Evolutionary conservation across 2,113 vertebrate species (phyloP).

Genomic region (Bothrops jararaca): DNA sequence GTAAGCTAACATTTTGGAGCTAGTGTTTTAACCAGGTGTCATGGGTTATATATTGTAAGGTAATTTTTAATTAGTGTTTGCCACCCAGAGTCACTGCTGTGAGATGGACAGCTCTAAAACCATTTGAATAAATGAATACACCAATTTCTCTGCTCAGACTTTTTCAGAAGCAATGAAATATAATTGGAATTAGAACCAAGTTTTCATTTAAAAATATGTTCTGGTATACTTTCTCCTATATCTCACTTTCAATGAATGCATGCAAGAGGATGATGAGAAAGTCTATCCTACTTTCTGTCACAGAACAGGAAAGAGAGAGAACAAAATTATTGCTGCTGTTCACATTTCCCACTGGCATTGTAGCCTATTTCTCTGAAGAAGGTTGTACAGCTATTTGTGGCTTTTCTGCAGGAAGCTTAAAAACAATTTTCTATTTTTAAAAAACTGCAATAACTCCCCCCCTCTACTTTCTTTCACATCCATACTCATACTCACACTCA

Average conservation of each 20-base stretch:
- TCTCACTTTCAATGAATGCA: slow-evolving; percentile 29
- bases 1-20: neutral
- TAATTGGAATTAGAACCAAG: slow-evolving; percentile 41
- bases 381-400: slow-evolving; percentile 26
- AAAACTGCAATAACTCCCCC: neutral
- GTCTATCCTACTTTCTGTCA: neutral
- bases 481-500: neutral
- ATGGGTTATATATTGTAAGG: neutral
- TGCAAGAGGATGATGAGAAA: slow-evolving; percentile 17
- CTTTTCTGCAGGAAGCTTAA: slow-evolving; percentile 32
- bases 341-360: slow-evolving; percentile 29
- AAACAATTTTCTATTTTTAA: neutral
- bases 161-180: neutral
- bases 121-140: slow-evolving; percentile 18
- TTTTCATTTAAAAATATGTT: slow-evolving; percentile 21
- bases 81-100: neutral
- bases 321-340: slow-evolving; percentile 5
- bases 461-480: neutral
- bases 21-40: neutral
- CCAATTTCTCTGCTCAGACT: slow-evolving; percentile 15
- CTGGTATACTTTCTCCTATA: slow-evolving; percentile 19
- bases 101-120: neutral
- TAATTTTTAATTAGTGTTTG: neutral
- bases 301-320: neutral
- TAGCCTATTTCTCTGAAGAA: slow-evolving; percentile 26